Conservation (phyloP, 2,797 vertebrate genomes). For the Anableps anableps region DNA sequence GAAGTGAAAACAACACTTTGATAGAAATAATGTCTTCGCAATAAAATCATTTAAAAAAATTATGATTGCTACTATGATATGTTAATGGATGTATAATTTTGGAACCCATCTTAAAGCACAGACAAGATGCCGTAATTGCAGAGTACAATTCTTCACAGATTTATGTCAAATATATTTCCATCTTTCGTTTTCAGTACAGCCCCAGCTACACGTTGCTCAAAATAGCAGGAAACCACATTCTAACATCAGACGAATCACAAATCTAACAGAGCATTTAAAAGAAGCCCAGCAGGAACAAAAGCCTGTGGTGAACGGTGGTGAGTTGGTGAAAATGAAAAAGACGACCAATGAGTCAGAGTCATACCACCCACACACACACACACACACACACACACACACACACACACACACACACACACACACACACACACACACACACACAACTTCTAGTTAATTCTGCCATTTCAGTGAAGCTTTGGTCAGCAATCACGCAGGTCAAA, state of each 20-base stretch:
- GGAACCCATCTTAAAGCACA: not conserved
- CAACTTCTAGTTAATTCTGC: slow-evolving; percentile 54
- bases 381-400: not conserved
- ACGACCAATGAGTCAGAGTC: slow-evolving; percentile 26
- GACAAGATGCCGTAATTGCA: slow-evolving; percentile 8
- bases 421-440: slow-evolving; percentile 1
- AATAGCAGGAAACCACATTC: not conserved
- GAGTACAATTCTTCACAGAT: not conserved
- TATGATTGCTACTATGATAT: not conserved
- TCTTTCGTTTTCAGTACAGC: not conserved
- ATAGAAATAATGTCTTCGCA: no score
- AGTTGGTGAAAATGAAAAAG: not conserved
- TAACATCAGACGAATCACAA: not conserved
- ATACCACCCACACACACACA: not conserved
- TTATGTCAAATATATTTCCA: not conserved
- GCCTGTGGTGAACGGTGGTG: slow-evolving; percentile 11
- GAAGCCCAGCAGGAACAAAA: slow-evolving; percentile 22
- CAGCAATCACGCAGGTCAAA: slow-evolving; percentile 43
- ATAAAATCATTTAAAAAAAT: no score
- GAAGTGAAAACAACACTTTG: not conserved
- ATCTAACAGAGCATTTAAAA: not conserved
- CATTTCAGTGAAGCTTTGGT: slow-evolving; percentile 40
- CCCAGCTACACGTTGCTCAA: not conserved
- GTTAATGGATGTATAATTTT: not conserved
- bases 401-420: slow-evolving; percentile 6